Conservation (phyloP, 1,140 invertebrate species). For the Diachasmimorpha longicaudata region DNA sequence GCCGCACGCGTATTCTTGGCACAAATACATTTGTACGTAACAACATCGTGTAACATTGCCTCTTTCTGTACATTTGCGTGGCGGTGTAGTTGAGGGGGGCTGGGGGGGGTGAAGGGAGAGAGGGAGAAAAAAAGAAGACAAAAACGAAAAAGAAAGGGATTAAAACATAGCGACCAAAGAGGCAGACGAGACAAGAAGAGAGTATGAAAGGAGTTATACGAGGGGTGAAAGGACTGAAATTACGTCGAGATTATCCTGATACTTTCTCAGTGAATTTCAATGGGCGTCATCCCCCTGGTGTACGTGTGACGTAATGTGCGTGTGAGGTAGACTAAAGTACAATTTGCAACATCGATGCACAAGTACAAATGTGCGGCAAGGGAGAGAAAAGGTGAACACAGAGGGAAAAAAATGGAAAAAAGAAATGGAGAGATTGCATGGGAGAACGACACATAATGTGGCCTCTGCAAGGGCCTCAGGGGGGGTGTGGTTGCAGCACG, state of each 20-base stretch:
- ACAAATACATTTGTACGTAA: conserved; percentile 15
- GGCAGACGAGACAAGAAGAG: conserved; percentile 5
- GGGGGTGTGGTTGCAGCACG: conserved; percentile 46
- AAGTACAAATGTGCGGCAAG: not conserved
- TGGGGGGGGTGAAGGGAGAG: not conserved
- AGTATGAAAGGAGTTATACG: conserved; percentile 2
- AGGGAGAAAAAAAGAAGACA: not conserved
- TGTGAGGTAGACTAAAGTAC: conserved; percentile 26
- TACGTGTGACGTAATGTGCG: conserved; percentile 34
- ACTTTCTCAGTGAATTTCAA: not conserved
- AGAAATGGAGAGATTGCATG: not conserved
- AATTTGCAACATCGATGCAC: conserved; percentile 9
- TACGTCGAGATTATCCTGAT: conserved; percentile 9
- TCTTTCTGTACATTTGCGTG: not conserved
- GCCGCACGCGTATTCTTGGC: conserved; percentile 38
- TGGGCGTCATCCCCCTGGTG: not conserved
- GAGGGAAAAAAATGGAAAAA: not conserved
- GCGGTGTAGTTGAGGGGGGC: too few species aligned
- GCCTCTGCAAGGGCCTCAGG: not conserved
- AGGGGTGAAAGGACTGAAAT: conserved; percentile 29
- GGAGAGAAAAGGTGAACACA: not conserved
- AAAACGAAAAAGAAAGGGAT: conserved; percentile 22
- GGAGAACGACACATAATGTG: conserved; percentile 15
- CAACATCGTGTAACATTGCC: not conserved
- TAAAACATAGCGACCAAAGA: conserved; percentile 4